Percentiles rank a stretch among this genome's conserved stretches.
Evolutionary conservation across 2,113 vertebrate genomes (phyloP).

Genomic region (Pteropus alecto): DNA sequence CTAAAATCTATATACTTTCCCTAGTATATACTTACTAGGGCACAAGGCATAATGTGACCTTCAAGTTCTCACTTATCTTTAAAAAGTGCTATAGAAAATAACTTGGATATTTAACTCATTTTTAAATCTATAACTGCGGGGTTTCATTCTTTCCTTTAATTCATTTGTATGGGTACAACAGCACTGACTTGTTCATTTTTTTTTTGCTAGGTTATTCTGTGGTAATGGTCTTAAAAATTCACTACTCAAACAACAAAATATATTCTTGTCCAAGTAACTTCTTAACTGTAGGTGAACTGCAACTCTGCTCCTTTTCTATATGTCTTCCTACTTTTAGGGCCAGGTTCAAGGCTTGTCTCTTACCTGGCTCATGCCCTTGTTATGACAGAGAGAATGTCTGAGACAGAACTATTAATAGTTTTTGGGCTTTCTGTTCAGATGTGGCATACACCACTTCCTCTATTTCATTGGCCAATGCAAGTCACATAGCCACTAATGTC

Average conservation of each 20-base stretch:
- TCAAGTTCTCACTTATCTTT: background rate
- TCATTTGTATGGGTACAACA: background rate
- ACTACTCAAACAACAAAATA: background rate
- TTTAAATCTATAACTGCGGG: background rate
- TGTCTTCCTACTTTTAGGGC: background rate
- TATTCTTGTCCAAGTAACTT: background rate
- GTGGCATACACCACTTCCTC: background rate
- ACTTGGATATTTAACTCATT: background rate
- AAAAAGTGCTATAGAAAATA: background rate
- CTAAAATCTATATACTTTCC: background rate
- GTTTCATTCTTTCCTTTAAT: background rate
- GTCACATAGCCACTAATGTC: background rate
- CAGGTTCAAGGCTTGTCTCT: background rate
- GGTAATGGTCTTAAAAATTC: background rate
- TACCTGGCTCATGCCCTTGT: background rate
- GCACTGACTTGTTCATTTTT: background rate
- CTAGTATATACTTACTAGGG: background rate
- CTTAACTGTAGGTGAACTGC: background rate
- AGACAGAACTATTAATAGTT: background rate
- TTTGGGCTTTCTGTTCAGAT: background rate
- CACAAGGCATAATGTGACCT: background rate
- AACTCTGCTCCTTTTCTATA: background rate
- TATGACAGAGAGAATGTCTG: background rate
- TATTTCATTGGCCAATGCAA: background rate
- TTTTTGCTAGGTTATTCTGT: background rate